A percentile compares a stretch with the other conserved stretches of the same genome.
Evolutionary conservation across 2,113 vertebrate species (phyloP).

Genomic region (Ceuthmochares aereus): DNA sequence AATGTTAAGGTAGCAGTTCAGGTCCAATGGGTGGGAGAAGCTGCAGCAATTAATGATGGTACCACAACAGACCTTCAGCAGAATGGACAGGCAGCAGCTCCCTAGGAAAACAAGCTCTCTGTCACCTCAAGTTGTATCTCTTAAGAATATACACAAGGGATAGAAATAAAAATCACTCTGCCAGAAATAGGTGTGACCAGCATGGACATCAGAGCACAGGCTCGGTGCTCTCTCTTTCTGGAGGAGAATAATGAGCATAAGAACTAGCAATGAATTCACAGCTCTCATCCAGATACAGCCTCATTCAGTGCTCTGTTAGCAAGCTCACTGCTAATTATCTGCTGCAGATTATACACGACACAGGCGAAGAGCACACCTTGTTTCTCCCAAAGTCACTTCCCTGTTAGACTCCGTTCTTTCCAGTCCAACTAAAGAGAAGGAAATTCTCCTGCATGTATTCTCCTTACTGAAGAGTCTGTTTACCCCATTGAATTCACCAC

Average conservation of each 20-base stretch:
- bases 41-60: not conserved
- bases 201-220: not conserved
- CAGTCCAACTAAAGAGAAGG: accelerated
- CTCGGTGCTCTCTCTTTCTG: not conserved
- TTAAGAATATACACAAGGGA: not conserved
- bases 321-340: not conserved
- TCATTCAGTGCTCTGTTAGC: accelerated
- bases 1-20: not conserved
- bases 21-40: not conserved
- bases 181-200: not conserved
- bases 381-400: not conserved
- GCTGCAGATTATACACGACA: not conserved
- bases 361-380: not conserved
- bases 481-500: not conserved
- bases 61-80: not conserved
- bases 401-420: not conserved
- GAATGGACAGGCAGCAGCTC: not conserved
- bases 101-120: not conserved
- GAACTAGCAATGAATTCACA: not conserved
- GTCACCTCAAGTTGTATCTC: not conserved
- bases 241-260: not conserved
- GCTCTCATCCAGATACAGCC: not conserved
- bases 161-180: not conserved
- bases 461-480: not conserved
- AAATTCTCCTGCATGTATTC: accelerated